A percentile compares a stretch with the other conserved stretches of the same genome.
These are phyloP conservation scores for Acrossocheilus wenchowensis DNA, from an alignment of 2,797 vertebrate genomes.

Conservation along the genomic window DNA sequence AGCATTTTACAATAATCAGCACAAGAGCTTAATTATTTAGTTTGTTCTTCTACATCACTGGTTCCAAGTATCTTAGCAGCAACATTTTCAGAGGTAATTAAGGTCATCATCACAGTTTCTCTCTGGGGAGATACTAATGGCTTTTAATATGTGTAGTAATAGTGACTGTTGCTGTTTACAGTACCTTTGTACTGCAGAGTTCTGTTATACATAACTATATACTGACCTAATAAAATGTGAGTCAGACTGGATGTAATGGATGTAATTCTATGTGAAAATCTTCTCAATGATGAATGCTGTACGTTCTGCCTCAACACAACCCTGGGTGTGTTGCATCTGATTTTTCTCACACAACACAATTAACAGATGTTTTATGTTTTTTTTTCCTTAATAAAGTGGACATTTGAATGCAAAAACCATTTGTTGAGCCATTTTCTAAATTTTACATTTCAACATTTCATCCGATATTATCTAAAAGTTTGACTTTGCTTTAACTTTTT, in stretches of 20 bases:
- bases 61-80: background rate
- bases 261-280: slow-evolving; percentile 7
- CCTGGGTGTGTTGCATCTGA: background rate
- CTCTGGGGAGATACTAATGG: background rate
- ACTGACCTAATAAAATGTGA: background rate
- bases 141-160: background rate
- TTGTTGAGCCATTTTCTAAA: background rate
- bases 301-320: background rate
- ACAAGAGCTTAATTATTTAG: background rate
- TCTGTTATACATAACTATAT: background rate
- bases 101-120: background rate
- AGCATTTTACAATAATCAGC: background rate
- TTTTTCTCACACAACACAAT: background rate
- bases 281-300: background rate
- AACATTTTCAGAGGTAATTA: slow-evolving; percentile 25
- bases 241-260: background rate
- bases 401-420: background rate
- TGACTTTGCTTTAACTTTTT: slow-evolving; percentile 10
- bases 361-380: too few relatives aligned
- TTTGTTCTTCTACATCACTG: slow-evolving; percentile 5
- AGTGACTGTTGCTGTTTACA: background rate
- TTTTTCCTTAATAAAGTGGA: background rate
- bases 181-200: background rate
- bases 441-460: background rate
- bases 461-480: background rate